Conservation (phyloP, 2,113 vertebrate genomes). For the Anarhynchus alexandrinus region DNA sequence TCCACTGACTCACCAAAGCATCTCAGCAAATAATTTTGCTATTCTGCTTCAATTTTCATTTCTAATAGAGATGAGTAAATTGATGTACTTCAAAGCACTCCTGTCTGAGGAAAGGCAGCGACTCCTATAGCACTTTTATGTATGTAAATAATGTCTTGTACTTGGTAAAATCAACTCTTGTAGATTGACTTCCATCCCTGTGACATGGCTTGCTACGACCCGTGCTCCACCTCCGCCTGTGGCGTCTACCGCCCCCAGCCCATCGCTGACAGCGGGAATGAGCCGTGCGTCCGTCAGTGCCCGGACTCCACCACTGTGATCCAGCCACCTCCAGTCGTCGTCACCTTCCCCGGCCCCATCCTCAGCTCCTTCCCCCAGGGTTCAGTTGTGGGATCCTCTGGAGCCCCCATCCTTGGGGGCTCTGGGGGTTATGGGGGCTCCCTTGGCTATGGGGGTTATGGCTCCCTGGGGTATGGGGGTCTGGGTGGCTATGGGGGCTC, state of each 20-base stretch:
- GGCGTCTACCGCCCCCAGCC: neutral
- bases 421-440: neutral
- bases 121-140: fast-evolving
- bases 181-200: neutral
- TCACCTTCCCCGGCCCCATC: slow-evolving; percentile 6
- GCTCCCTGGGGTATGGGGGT: neutral
- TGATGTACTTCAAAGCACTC: fast-evolving
- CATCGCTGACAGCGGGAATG: neutral
- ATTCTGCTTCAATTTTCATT: neutral
- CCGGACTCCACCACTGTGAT: neutral
- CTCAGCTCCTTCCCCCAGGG: slow-evolving; percentile 19
- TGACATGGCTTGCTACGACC: neutral
- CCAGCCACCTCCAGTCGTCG: neutral
- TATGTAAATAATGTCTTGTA: neutral
- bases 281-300: neutral
- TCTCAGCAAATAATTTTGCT: neutral
- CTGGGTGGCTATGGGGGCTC: neutral
- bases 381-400: neutral
- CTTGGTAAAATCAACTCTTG: neutral
- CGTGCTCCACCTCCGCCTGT: fast-evolving
- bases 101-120: neutral
- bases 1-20: neutral
- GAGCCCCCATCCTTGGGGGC: neutral
- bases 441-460: neutral
- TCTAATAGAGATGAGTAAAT: neutral